phyloP scores from a whole-genome alignment of 2,113 vertebrate species.

The Osmerus eperlanus region DNA sequence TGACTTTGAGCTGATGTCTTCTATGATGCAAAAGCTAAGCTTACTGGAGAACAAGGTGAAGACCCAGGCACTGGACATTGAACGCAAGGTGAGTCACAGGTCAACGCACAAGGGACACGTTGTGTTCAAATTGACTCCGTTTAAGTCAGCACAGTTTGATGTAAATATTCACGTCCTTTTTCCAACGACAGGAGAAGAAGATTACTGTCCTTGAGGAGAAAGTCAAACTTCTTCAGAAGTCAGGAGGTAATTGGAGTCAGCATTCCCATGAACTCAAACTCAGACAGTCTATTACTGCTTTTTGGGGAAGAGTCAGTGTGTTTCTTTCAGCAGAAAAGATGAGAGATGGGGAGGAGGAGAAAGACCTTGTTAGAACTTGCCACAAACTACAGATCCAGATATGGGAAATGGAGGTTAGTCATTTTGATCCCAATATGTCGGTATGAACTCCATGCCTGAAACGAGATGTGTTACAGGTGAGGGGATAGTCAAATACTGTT shows the following conservation, averaged over 20 bases:
- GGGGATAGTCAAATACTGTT: not conserved
- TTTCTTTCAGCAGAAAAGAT: slow-evolving; percentile 34
- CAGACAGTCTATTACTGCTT: not conserved
- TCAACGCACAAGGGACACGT: not conserved
- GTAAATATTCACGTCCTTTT: not conserved
- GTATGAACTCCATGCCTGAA: not conserved
- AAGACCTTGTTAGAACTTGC: slow-evolving; percentile 70
- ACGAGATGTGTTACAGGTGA: not conserved
- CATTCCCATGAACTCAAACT: not conserved
- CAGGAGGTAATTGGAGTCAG: slow-evolving; percentile 57
- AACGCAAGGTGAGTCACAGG: slow-evolving; percentile 70
- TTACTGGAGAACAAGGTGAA: slow-evolving; percentile 74
- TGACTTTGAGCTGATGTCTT: slow-evolving; percentile 68
- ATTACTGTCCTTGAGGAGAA: slow-evolving; percentile 76
- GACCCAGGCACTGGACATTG: slow-evolving; percentile 72
- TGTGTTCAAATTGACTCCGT: not conserved
- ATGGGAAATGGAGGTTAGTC: slow-evolving; percentile 87
- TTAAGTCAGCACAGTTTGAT: too few relatives aligned
- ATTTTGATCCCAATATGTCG: not conserved
- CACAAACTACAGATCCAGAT: slow-evolving; percentile 78
- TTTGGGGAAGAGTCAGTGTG: not conserved
- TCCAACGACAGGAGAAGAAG: slow-evolving; percentile 68
- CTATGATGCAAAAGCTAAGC: slow-evolving; percentile 71
- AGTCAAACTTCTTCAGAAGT: slow-evolving; percentile 61
- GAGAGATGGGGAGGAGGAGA: slow-evolving; percentile 10